Conservation (phyloP, 2,888 invertebrate species). For the Philereme transversata region DNA sequence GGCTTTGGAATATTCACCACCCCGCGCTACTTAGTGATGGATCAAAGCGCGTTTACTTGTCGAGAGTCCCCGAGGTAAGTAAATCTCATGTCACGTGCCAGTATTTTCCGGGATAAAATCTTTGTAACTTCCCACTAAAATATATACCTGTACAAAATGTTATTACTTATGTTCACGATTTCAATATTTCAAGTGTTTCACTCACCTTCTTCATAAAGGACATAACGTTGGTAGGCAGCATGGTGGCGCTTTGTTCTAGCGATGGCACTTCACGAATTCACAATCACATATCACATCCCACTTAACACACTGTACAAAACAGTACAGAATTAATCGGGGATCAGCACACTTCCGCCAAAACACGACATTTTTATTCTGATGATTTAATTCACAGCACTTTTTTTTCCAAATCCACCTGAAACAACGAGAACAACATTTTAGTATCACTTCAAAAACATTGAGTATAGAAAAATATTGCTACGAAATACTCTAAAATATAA, state of each 20-base stretch:
- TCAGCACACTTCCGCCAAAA: slow-evolving; percentile 66
- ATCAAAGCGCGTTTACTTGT: no score
- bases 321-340: slow-evolving; percentile 57
- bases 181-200: slow-evolving; percentile 30
- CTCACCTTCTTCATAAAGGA: slow-evolving; percentile 97
- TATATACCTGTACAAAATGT: no score
- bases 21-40: no score
- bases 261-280: slow-evolving; percentile 57
- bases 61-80: no score
- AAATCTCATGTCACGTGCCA: no score
- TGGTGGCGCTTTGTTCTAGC: slow-evolving; percentile 77
- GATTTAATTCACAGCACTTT: slow-evolving; percentile 35
- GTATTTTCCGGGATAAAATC: no score
- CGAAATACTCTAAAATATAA: not conserved
- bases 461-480: not conserved
- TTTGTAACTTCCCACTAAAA: no score
- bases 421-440: slow-evolving; percentile 34
- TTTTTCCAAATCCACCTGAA: slow-evolving; percentile 44
- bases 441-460: slow-evolving; percentile 8
- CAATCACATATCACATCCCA: slow-evolving; percentile 54
- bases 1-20: no score
- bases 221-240: slow-evolving; percentile 96
- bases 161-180: not conserved
- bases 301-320: slow-evolving; percentile 40
- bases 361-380: slow-evolving; percentile 64